Evolutionary conservation across 2,797 vertebrate genomes (phyloP).

Genomic region (Acanthopagrus latus): DNA sequence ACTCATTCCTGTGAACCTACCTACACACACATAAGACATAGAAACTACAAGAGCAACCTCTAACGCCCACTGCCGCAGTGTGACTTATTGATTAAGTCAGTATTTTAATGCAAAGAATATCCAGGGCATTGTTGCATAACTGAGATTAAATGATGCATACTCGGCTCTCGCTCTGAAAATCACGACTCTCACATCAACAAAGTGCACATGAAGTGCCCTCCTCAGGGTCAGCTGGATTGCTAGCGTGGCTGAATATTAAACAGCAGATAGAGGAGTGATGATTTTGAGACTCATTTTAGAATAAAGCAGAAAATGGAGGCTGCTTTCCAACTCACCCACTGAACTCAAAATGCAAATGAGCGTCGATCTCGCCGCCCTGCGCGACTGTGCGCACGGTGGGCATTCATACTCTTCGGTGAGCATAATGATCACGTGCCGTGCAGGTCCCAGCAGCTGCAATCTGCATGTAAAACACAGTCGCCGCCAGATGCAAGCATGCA

Average conservation of each 20-base stretch:
- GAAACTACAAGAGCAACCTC: not conserved
- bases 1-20: conserved; percentile 12
- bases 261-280: not conserved
- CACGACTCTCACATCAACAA: not conserved
- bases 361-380: not conserved
- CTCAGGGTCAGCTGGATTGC: conserved; percentile 2
- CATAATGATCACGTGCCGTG: not conserved
- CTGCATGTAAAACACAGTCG: not conserved
- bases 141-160: conserved; percentile 2
- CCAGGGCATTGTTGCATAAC: conserved; percentile 1
- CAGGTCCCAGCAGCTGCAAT: conserved; percentile 1
- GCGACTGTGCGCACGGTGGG: not conserved
- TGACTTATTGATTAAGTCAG: conserved; percentile 3
- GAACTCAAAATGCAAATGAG: conserved; percentile 20
- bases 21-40: conserved; percentile 5
- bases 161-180: not conserved
- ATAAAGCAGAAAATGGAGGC: conserved; percentile 10
- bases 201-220: not conserved
- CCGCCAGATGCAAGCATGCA: not conserved
- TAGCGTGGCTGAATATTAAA: not conserved
- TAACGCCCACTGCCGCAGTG: not conserved
- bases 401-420: not conserved
- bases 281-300: not conserved
- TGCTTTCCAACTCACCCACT: conserved; percentile 18
- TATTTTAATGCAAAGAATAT: conserved; percentile 12